Evolutionary conservation across 1,140 invertebrate genomes (phyloP).

Genomic region (Bacillus rossius): DNA sequence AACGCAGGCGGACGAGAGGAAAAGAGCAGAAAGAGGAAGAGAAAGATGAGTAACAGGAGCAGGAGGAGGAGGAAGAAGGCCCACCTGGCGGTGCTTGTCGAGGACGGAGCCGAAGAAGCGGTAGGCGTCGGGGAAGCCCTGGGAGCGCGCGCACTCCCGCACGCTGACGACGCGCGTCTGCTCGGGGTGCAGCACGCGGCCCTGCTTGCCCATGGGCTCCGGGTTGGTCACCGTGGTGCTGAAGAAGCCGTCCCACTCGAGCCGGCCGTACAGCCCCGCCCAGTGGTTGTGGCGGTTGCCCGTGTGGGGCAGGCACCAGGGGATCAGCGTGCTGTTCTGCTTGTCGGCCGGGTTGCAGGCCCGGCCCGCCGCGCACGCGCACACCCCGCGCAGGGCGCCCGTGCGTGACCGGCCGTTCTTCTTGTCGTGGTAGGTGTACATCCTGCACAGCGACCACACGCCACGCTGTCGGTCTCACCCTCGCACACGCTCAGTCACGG

Average conservation of each 20-base stretch:
- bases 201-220: constrained; percentile 88
- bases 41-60: too few species aligned
- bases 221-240: constrained; percentile 84
- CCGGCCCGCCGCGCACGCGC: constrained; percentile 58
- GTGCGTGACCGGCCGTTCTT: constrained; percentile 54
- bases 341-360: constrained; percentile 65
- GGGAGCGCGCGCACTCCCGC: constrained; percentile 79
- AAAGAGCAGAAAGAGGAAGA: too few species aligned
- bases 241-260: constrained; percentile 84
- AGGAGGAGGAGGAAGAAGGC: too few species aligned
- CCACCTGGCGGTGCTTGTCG: constrained; percentile 81
- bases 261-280: constrained; percentile 62
- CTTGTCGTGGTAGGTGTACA: constrained; percentile 66
- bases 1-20: too few species aligned
- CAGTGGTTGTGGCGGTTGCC: constrained; percentile 83
- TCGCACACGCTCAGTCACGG: too few species aligned
- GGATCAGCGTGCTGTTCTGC: constrained; percentile 82
- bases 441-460: constrained; percentile 41
- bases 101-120: constrained; percentile 67
- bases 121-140: constrained; percentile 79
- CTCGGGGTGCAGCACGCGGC: constrained; percentile 73
- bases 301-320: constrained; percentile 88
- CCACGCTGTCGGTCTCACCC: too few species aligned
- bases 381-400: constrained; percentile 69
- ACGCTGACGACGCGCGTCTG: constrained; percentile 79